phyloP scores from a whole-genome alignment of 2,113 vertebrate genomes.

The Panthera leo region DNA sequence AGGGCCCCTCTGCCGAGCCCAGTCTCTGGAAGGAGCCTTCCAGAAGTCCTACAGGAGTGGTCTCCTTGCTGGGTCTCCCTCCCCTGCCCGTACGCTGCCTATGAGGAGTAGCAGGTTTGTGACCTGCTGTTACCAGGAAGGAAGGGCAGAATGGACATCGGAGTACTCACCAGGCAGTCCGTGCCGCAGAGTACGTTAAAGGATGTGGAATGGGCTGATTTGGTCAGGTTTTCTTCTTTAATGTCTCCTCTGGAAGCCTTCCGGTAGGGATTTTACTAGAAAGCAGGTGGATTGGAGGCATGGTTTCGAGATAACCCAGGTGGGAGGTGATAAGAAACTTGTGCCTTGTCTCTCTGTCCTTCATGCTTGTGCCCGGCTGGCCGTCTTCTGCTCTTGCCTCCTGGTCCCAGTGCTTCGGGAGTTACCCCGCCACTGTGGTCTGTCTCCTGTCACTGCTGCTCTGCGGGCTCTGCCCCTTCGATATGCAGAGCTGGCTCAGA shows the following conservation, averaged over 20 bases:
- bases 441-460: background rate
- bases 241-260: background rate
- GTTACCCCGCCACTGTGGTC: background rate
- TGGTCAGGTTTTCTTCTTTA: background rate
- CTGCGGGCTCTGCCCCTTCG: background rate
- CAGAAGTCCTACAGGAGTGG: fast-evolving
- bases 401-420: background rate
- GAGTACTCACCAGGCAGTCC: background rate
- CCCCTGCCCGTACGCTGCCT: too few species aligned
- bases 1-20: background rate
- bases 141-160: background rate
- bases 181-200: background rate
- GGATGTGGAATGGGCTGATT: background rate
- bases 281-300: background rate
- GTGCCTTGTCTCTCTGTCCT: too few species aligned
- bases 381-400: too few species aligned
- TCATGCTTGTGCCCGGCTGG: too few species aligned
- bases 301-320: background rate
- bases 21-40: background rate
- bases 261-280: background rate
- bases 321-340: background rate
- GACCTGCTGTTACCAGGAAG: background rate
- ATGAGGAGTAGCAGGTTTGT: background rate
- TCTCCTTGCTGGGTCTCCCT: background rate
- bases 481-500: fast-evolving